Conservation (phyloP, 1,140 invertebrate species). For the Hypothenemus hampei region DNA sequence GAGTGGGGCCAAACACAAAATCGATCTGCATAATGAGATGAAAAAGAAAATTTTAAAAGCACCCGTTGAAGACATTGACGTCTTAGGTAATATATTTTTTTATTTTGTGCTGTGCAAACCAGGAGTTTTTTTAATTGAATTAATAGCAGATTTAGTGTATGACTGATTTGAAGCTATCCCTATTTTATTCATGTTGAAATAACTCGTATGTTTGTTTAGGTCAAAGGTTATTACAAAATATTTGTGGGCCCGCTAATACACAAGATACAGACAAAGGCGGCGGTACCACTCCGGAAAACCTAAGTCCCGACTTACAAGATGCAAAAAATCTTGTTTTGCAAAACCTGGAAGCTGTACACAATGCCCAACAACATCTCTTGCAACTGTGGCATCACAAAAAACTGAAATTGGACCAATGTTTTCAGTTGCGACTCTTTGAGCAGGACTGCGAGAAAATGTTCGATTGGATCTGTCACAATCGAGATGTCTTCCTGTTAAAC, state of each 20-base stretch:
- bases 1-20: conserved; percentile 78
- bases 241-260: conserved; percentile 40
- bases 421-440: conserved; percentile 91
- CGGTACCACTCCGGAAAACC: conserved; percentile 39
- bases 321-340: conserved; percentile 61
- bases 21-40: conserved; percentile 91
- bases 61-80: conserved; percentile 87
- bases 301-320: conserved; percentile 38
- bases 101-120: too few relatives aligned
- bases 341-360: conserved; percentile 77
- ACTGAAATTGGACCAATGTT: conserved; percentile 89
- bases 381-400: conserved; percentile 93
- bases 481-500: conserved; percentile 89
- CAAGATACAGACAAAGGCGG: conserved; percentile 45
- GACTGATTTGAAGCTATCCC: too few relatives aligned
- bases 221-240: conserved; percentile 50
- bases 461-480: conserved; percentile 94
- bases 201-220: conserved; percentile 47
- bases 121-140: too few relatives aligned
- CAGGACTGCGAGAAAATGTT: conserved; percentile 99
- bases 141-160: too few relatives aligned
- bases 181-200: too few relatives aligned
- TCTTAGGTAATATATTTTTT: conserved; percentile 58
- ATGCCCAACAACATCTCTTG: conserved; percentile 82
- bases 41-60: conserved; percentile 91